Conservation (phyloP, 2,797 vertebrate genomes). For the Molossus alvarezi region DNA sequence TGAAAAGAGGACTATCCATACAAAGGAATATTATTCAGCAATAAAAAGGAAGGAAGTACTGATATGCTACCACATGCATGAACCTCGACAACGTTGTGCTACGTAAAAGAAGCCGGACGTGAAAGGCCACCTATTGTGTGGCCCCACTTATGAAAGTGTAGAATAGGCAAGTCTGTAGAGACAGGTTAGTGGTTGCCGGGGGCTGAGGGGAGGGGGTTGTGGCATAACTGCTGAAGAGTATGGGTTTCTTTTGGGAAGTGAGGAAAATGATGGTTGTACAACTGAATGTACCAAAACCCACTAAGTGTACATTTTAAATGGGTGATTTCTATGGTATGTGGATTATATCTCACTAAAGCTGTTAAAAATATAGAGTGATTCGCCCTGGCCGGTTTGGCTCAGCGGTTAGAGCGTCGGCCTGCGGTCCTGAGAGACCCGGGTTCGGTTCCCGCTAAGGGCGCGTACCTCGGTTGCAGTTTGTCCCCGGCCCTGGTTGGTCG, state of each 20-base stretch:
- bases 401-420: too few relatives aligned
- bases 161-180: background rate
- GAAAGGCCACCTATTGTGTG: accelerated
- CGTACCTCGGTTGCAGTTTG: too few relatives aligned
- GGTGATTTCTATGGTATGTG: background rate
- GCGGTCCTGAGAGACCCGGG: too few relatives aligned
- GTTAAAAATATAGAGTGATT: background rate
- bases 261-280: background rate
- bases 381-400: too few relatives aligned
- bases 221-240: too few relatives aligned
- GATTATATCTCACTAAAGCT: background rate
- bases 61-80: too few relatives aligned
- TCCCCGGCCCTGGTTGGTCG: too few relatives aligned
- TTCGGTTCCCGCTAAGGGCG: too few relatives aligned
- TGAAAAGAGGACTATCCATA: background rate
- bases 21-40: too few relatives aligned
- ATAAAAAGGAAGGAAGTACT: too few relatives aligned
- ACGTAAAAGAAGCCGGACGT: background rate
- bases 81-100: too few relatives aligned
- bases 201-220: background rate
- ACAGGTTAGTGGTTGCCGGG: background rate
- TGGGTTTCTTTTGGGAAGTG: background rate
- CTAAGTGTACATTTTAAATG: background rate
- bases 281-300: background rate
- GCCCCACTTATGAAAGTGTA: background rate